phyloP scores from a whole-genome alignment of 2,113 vertebrate species.

The Heptranchias perlo region DNA sequence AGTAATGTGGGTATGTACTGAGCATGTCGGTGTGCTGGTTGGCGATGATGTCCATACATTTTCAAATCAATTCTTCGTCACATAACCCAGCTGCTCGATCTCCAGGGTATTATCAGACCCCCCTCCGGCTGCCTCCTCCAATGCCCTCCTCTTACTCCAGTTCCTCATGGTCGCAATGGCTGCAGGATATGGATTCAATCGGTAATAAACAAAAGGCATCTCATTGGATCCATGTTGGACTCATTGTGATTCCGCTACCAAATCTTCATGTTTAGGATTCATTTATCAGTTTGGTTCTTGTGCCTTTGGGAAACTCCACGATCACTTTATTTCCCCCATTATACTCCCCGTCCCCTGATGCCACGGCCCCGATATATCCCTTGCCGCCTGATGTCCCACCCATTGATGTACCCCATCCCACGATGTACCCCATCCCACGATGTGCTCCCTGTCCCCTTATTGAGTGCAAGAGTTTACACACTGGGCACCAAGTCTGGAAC shows the following conservation, averaged over 20 bases:
- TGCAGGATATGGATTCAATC: constrained; percentile 40
- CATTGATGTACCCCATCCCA: no score
- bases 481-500: background rate
- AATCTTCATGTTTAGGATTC: background rate
- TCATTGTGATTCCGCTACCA: no score
- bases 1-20: background rate
- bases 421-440: no score
- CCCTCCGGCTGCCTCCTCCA: constrained; percentile 55
- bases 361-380: background rate
- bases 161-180: constrained; percentile 64
- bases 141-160: constrained; percentile 50
- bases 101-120: constrained; percentile 54
- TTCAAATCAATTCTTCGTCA: constrained; percentile 59
- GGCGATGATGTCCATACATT: constrained; percentile 61
- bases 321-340: background rate
- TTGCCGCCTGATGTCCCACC: background rate
- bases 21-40: constrained; percentile 42
- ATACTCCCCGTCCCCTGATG: background rate
- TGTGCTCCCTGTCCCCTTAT: background rate
- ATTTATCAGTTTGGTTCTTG: background rate
- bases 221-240: background rate
- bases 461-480: background rate
- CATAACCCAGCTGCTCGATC: constrained; percentile 60
- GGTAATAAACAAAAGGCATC: background rate
- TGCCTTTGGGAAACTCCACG: background rate